Base-by-base conservation (phyloP, 2,113 vertebrate genomes). In the Pygoscelis antarcticus region DNA sequence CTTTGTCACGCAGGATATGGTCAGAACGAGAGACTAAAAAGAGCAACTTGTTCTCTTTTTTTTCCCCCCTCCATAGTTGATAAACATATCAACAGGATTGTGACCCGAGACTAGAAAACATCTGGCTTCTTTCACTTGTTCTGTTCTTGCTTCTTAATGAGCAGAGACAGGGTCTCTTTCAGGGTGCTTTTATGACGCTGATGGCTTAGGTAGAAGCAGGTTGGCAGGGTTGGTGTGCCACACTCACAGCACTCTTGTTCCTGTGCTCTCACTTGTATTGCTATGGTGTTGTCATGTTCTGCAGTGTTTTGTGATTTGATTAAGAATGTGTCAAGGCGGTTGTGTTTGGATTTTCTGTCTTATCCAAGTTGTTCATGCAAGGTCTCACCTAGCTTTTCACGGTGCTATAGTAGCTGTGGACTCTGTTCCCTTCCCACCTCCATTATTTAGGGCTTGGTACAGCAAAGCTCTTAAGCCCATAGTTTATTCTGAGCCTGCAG, bases 1-100 rank as follows among this genome's bases (percentile, higher is more conserved):
- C 61, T 96, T 60, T 93, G 74, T 81, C 52, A 82, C 58, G 65
- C 74, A 65, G 49, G 71, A 40, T 86, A 47, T 44, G 62, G 75
- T 83, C 88, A 76, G 83, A 92, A 96, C 76, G 65, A 49, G 54
- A 87, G 27, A 87, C 69, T 91, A 47, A 93, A 94, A 68, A 32
- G 89, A 95, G 51, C 77, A 64, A 44, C 34, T 87, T 94, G 69
- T 60, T 74, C 29, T 77, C 47, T 21, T 40, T 36, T 36, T 36
- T 36, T 36, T 6, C 40, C 42, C 42, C 12, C 16, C 13, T 26
- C 29, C 8, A 1, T 10, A 1, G 14, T 7, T n/a, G 76, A 46
- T 91, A 51, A 95, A 51, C 55, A 38, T 9, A 89, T 64, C 32
- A 65, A 55, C 42, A 72, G 52, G 52, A 71, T 25, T 69, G 66